Evolutionary conservation across 2,888 invertebrate species (phyloP), one percentile per base, ranked within the genome.

Genomic region (Yponomeuta malinellus): DNA sequence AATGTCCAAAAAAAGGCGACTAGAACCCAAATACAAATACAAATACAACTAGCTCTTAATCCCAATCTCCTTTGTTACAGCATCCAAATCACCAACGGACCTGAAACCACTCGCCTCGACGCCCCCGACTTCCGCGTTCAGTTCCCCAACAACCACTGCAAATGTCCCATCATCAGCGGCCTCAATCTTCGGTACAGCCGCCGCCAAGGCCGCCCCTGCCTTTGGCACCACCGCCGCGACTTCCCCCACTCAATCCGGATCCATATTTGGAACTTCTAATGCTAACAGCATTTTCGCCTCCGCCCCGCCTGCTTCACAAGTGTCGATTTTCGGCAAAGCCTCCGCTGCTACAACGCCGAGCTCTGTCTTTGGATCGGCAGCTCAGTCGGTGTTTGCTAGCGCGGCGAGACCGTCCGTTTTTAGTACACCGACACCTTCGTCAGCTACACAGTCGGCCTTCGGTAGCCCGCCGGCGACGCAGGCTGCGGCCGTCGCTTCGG

Each of bases 341-440:
- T 9, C 70, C 15, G 8, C 71, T 23, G 12, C 72, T 8, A 72
- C 73, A 48, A 33, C 74, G 12, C 73, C 73, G 63, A 74, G 75
- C 8, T 80, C 81, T 6, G 72, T 83, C 71, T 81, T 81, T 69
- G 79, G 77, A 29, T 8, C 71, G 74, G 74, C 72, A 73, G 23
- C 63, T 70, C 67, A 72, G 70, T 63, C 70, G 33, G 33, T 73
- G 12, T 70, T 71, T n/a, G 71, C 48, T 15, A 59, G 52, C 12
- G 31, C 70, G n/a, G 66, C 68, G 15, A 15, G 15, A 15, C 43
- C 15, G 59, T 59, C 73, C 33, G 69, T 71, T 10, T 73, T 72
- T 48, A 68, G 71, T n/a, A 15, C 82, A 0, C 74, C 80, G 33
- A 33, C 3, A 4, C 33, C 33, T 33, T 33, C 33, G 3, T 73